These are phyloP conservation scores for Timema cristinae DNA, from an alignment of 2,888 invertebrate genomes.

Conservation along the genomic window DNA sequence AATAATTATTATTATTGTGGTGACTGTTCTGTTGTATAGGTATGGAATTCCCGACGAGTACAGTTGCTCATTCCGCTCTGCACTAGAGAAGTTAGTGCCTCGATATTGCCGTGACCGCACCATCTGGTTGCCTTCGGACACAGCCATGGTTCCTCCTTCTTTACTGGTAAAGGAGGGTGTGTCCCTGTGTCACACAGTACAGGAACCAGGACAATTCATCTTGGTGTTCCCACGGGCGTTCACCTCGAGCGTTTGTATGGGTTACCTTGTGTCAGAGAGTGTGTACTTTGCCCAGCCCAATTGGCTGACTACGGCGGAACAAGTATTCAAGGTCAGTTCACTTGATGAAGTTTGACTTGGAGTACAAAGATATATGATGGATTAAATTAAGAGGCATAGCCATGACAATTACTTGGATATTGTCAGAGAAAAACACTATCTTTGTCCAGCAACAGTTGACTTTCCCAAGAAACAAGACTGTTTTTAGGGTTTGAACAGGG, in stretches of 20 bases:
- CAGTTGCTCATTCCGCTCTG: slow-evolving; percentile 68
- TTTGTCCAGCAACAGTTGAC: background rate
- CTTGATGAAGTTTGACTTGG: background rate
- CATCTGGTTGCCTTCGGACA: slow-evolving; percentile 87
- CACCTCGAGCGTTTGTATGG: slow-evolving; percentile 82
- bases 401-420: no score
- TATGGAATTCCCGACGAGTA: slow-evolving; percentile 78
- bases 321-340: slow-evolving; percentile 63
- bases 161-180: slow-evolving; percentile 72
- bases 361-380: no score
- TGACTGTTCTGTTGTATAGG: slow-evolving; percentile 43
- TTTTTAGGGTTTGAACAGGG: no score
- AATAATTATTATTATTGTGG: no score
- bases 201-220: slow-evolving; percentile 83
- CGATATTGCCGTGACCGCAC: slow-evolving; percentile 76
- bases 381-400: no score
- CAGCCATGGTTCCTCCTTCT: slow-evolving; percentile 86
- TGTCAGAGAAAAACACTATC: background rate
- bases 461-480: no score
- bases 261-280: slow-evolving; percentile 86
- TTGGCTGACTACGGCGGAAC: slow-evolving; percentile 71
- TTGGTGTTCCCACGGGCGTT: slow-evolving; percentile 87
- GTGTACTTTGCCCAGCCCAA: slow-evolving; percentile 81
- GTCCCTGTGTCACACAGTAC: slow-evolving; percentile 71
- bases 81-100: slow-evolving; percentile 72